These are phyloP conservation scores for Acronicta alni DNA, from an alignment of 2,888 invertebrate species.

Conservation along the genomic window DNA sequence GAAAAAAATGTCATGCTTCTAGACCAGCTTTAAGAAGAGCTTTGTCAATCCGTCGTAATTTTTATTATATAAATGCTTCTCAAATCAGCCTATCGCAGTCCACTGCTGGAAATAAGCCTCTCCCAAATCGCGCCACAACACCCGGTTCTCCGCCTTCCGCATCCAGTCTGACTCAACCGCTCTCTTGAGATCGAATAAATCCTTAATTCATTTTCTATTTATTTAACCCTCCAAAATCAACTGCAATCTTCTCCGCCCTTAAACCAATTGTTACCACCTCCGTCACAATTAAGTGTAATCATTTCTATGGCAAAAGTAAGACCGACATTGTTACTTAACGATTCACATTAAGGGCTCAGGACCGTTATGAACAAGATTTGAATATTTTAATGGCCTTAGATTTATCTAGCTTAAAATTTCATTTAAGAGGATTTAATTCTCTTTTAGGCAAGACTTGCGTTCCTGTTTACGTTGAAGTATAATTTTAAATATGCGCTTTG, in stretches of 20 bases:
- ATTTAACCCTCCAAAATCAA: neutral
- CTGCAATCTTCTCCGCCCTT: neutral
- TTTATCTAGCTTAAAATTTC: slow-evolving; percentile 64
- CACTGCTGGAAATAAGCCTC: no score
- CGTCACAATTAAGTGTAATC: slow-evolving; percentile 58
- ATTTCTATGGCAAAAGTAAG: slow-evolving; percentile 60
- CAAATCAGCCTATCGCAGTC: no score
- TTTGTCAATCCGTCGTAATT: no score
- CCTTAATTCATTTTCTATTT: neutral
- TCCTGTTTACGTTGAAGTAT: slow-evolving; percentile 26
- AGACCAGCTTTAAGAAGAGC: no score
- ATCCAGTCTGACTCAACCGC: no score
- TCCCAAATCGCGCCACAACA: no score
- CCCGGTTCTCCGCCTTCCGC: no score
- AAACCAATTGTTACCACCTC: slow-evolving; percentile 52
- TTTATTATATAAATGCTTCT: no score
- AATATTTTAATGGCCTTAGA: slow-evolving; percentile 63
- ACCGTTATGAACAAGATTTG: slow-evolving; percentile 69
- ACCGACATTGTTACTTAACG: slow-evolving; percentile 54
- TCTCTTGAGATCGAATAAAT: no score
- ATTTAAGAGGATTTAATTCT: slow-evolving; percentile 59
- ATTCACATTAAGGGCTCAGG: slow-evolving; percentile 52
- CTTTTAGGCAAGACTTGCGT: slow-evolving; percentile 35
- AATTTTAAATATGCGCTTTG: no score
- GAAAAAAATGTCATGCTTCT: no score